phyloP scores from a whole-genome alignment of 2,888 invertebrate species.

The Belgica antarctica region DNA sequence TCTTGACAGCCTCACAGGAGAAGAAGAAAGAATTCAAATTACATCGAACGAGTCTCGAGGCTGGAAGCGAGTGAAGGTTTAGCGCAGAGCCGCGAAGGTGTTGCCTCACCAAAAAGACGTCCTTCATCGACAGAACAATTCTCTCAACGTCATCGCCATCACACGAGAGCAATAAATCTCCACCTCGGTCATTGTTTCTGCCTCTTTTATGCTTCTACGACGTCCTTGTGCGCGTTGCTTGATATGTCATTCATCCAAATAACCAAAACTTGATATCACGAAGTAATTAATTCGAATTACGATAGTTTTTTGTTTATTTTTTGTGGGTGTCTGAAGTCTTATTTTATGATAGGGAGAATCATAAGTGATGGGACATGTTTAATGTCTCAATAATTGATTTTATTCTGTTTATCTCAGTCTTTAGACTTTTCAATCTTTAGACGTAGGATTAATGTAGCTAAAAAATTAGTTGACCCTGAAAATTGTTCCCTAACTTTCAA shows the following conservation, averaged over 20 bases:
- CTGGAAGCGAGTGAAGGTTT: neutral
- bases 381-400: no score
- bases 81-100: neutral
- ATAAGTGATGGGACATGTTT: no score
- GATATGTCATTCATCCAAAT: neutral
- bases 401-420: no score
- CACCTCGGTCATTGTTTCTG: no score
- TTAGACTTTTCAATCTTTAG: no score
- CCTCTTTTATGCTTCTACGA: neutral
- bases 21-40: slow-evolving; percentile 10
- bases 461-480: no score
- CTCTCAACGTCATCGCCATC: neutral
- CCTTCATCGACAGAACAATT: neutral
- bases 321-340: neutral
- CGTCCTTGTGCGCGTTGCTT: neutral
- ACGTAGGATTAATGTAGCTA: no score
- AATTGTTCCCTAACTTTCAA: no score
- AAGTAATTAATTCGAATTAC: slow-evolving; percentile 14
- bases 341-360: no score
- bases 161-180: neutral
- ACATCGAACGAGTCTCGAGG: neutral
- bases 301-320: neutral
- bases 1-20: neutral
- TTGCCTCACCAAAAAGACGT: no score
- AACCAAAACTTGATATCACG: neutral